These are phyloP conservation scores for Heterocephalus glaber DNA, from an alignment of 2,113 vertebrate species.

Conservation along the genomic window DNA sequence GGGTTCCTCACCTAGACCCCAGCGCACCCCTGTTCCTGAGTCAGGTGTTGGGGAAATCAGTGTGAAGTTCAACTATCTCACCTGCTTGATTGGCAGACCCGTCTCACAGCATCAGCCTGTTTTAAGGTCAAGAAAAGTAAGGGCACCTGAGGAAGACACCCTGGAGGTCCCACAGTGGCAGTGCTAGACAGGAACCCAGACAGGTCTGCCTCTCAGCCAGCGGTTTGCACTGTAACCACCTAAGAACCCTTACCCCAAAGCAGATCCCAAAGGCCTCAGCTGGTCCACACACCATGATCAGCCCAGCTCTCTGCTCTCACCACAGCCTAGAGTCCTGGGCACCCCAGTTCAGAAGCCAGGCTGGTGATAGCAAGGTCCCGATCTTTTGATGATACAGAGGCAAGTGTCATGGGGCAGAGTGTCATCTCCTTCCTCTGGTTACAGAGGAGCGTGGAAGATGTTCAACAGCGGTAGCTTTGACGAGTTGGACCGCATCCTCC, in stretches of 20 bases:
- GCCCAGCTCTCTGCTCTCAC: neutral
- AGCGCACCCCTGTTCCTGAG: neutral
- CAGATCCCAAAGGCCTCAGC: neutral
- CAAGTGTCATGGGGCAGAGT: accelerated
- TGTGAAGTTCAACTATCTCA: accelerated
- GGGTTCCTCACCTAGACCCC: neutral
- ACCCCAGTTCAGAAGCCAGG: neutral
- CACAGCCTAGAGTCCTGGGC: neutral
- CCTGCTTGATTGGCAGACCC: neutral
- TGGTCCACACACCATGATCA: accelerated
- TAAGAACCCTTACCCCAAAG: too few species aligned
- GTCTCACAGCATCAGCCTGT: neutral
- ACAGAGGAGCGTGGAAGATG: neutral
- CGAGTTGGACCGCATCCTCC: accelerated
- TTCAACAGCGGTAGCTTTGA: neutral
- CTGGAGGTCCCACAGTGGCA: accelerated
- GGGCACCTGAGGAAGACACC: neutral
- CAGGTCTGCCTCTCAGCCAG: neutral
- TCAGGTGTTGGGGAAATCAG: neutral
- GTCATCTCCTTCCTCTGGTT: neutral
- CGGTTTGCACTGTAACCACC: neutral
- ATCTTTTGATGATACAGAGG: neutral
- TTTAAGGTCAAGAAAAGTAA: neutral
- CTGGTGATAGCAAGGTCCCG: accelerated
- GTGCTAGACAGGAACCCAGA: neutral